phyloP scores from a whole-genome alignment of 2,113 vertebrate genomes.

The Tonatia bakeri region DNA sequence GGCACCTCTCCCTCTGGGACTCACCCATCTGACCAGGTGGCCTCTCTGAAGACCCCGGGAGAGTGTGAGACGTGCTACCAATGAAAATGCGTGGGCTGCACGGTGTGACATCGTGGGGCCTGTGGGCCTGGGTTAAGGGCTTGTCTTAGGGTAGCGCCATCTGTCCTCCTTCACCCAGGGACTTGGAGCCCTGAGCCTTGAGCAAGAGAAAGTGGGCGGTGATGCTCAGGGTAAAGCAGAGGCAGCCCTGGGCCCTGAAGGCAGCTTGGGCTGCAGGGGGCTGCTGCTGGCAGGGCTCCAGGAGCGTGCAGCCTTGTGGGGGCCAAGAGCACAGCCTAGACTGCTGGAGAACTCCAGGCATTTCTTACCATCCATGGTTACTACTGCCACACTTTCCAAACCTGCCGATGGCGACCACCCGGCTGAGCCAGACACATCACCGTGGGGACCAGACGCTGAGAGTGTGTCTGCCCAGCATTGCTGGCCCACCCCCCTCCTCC shows the following conservation, averaged over 20 bases:
- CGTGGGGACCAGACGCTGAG: background rate
- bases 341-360: background rate
- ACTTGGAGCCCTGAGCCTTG: background rate
- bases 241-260: background rate
- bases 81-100: accelerated
- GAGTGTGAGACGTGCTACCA: background rate
- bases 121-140: background rate
- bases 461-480: accelerated
- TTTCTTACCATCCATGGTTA: background rate
- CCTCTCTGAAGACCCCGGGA: background rate
- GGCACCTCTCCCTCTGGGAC: background rate
- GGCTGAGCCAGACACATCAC: background rate
- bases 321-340: background rate
- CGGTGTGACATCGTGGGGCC: accelerated
- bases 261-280: background rate
- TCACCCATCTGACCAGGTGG: background rate
- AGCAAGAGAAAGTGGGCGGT: background rate
- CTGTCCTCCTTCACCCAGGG: background rate
- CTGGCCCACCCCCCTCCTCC: background rate
- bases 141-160: background rate
- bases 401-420: background rate
- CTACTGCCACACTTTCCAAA: background rate
- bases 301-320: background rate
- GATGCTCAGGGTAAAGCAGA: background rate
- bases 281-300: background rate